Evolutionary conservation across 2,113 vertebrate species (phyloP).

Genomic region (Desmodus rotundus): DNA sequence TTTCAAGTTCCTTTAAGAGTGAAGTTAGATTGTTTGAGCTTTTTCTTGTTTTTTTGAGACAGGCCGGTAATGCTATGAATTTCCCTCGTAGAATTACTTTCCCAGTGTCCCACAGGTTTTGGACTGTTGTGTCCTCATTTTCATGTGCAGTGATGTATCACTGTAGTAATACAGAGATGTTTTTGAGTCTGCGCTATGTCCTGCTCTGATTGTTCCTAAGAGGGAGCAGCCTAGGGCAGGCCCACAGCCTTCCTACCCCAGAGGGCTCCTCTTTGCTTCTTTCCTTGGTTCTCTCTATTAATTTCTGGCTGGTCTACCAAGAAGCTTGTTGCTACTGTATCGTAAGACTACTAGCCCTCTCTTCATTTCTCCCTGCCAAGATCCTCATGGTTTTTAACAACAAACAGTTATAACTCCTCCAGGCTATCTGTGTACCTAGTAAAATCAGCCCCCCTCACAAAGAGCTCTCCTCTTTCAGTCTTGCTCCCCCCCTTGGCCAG

Average conservation of each 20-base stretch:
- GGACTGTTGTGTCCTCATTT: no score
- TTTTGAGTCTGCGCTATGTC: not conserved
- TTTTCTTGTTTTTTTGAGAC: no score
- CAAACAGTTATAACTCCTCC: not conserved
- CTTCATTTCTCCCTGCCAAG: not conserved
- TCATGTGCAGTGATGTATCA: no score
- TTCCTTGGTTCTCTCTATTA: not conserved
- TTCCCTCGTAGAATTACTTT: no score
- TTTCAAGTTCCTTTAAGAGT: no score
- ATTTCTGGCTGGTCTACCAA: not conserved
- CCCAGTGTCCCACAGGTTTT: no score
- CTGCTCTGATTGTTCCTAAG: not conserved
- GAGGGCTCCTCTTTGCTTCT: not conserved
- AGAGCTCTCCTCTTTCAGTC: not conserved
- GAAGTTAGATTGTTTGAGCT: no score
- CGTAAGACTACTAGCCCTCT: not conserved
- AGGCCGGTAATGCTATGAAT: no score
- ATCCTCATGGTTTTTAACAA: not conserved
- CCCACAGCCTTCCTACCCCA: not conserved
- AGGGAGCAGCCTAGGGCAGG: rapidly evolving
- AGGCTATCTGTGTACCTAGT: not conserved
- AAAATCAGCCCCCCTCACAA: not conserved
- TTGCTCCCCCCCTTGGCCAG: not conserved
- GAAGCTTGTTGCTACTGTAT: not conserved
- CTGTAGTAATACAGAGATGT: not conserved